A percentile compares a stretch with the other conserved stretches of the same genome.
Conservation (phyloP, 1,140 invertebrate species). For the Wasmannia auropunctata region DNA sequence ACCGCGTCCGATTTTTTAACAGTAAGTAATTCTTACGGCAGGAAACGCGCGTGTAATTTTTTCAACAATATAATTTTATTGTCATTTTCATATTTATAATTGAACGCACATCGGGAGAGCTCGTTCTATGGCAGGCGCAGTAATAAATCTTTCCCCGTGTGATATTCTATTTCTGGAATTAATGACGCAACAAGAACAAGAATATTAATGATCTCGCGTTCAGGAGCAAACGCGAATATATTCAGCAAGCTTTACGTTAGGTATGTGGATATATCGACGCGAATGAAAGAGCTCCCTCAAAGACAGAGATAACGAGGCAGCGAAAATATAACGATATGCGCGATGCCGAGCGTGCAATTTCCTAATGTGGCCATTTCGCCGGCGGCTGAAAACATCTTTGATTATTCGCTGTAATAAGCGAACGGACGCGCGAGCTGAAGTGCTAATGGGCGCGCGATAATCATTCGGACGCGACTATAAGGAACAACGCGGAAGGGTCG, state of each 20-base stretch:
- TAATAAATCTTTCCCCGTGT: background rate
- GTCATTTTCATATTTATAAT: background rate
- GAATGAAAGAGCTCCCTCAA: conserved; percentile 45
- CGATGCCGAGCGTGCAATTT: conserved; percentile 62
- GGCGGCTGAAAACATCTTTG: conserved; percentile 69
- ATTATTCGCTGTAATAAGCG: conserved; percentile 62
- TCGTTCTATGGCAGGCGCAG: background rate
- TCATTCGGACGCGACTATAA: conserved; percentile 40
- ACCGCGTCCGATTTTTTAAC: background rate
- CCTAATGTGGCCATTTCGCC: conserved; percentile 69
- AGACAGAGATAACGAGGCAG: conserved; percentile 56
- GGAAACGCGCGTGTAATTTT: background rate
- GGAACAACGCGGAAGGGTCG: conserved; percentile 1
- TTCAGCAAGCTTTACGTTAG: too few relatives aligned
- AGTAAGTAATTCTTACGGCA: background rate
- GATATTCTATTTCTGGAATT: conserved; percentile 22
- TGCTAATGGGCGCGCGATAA: conserved; percentile 60
- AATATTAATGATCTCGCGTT: conserved; percentile 36
- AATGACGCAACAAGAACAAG: conserved; percentile 18
- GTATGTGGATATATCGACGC: background rate
- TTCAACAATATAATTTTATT: background rate
- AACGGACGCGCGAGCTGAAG: conserved; percentile 8
- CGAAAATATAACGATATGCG: conserved; percentile 48
- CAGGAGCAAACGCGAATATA: background rate
- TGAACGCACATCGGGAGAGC: background rate